Evolutionary conservation across 2,888 invertebrate species (phyloP).

Genomic region (Diaprepes abbreviatus): DNA sequence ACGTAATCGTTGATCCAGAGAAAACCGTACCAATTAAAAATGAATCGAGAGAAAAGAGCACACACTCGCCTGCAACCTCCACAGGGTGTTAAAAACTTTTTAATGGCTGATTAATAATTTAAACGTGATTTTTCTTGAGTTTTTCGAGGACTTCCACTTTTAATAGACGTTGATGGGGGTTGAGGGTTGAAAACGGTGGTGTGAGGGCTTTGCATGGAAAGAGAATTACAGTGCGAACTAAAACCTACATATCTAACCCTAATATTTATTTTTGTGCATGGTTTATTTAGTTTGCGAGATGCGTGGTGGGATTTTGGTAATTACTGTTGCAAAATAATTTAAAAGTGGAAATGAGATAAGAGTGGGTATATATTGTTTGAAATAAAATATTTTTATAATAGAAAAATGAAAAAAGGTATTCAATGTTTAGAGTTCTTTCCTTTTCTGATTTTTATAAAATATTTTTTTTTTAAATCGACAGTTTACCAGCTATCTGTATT

Average conservation of each 20-base stretch:
- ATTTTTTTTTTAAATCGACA: too few relatives aligned
- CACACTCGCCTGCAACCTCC: slow-evolving; percentile 14
- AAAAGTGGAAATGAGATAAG: neutral
- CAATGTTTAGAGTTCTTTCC: too few relatives aligned
- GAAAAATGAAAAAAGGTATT: too few relatives aligned
- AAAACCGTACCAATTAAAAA: slow-evolving; percentile 4
- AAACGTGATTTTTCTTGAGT: slow-evolving; percentile 54
- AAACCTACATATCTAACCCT: slow-evolving; percentile 13
- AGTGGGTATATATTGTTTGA: too few relatives aligned
- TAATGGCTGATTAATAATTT: slow-evolving; percentile 50
- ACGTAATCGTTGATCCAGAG: neutral
- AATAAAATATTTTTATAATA: too few relatives aligned
- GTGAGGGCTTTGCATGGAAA: slow-evolving; percentile 34
- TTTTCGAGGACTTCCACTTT: slow-evolving; percentile 51
- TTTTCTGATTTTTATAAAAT: too few relatives aligned
- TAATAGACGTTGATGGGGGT: slow-evolving; percentile 58
- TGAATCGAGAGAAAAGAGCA: neutral
- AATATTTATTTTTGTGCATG: slow-evolving; percentile 10
- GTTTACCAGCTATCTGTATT: too few relatives aligned
- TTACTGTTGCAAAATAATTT: neutral
- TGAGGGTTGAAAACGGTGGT: slow-evolving; percentile 45
- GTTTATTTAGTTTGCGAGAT: slow-evolving; percentile 4
- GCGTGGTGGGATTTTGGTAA: neutral
- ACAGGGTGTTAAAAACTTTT: slow-evolving; percentile 35
- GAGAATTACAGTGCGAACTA: slow-evolving; percentile 33